Evolutionary conservation across 1,140 invertebrate species (phyloP), one percentile per base, ranked within the genome.

Genomic region (Drosophila bifasciata): DNA sequence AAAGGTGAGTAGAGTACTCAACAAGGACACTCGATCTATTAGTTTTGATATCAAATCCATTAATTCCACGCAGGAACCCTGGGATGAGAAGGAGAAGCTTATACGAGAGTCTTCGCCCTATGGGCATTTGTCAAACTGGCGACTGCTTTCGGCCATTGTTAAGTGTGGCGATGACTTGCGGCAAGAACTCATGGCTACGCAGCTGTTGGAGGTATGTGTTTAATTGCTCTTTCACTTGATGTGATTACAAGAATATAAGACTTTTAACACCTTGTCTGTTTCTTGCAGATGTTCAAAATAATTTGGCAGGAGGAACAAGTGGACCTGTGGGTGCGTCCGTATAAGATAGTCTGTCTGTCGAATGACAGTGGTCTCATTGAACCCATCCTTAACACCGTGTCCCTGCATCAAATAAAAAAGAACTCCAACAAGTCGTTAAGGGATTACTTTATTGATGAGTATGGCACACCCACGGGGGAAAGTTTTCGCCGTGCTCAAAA

Each of bases 141-240:
- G 94, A 63, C 92, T 99, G 5, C 93, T 99, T 17, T 97, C 98
- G 0, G 97, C 97, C 19, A 99, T 99, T 77, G 97, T 99, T 0
- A 99, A 99, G 92, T 99, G 98, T 90, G 98, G 98, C 3, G 99
- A 99, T 92, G 99, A 99, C 93, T 93, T 99, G 46, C 92, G 98
- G 13, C 99, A 99, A 91, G 99, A 99, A 92, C 93, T 99, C 44
- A 94, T 99, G 83, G 99, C 98, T 0, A 98, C 98, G 68, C 99
- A 99, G 90, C 92, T 99, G 44, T 93, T 99, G 28, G 94, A 95
- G 53, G 96, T 93, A 46, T 62, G 63, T 5, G 9, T 17, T 5
- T 7, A 17, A 17, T 52, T 49, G 16, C 21, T 3, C 16, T 39
- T 11, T 0, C 28, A 32, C 23, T 46, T 43, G 28, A 39, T 15